These are phyloP conservation scores for Eurytemora carolleeae DNA, from an alignment of 1,140 invertebrate species.

Conservation along the genomic window DNA sequence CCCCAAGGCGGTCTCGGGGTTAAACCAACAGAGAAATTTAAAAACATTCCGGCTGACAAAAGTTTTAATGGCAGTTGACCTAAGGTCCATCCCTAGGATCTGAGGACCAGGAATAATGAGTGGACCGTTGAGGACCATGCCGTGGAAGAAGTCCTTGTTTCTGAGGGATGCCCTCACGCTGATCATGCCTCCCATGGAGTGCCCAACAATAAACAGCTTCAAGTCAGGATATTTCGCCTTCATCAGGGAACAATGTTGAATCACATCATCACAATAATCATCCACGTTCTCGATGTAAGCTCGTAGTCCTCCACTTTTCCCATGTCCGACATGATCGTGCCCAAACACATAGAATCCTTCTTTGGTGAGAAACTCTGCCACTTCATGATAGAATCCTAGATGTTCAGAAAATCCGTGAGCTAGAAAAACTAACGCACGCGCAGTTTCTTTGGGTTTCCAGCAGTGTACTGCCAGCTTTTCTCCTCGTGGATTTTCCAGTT, in stretches of 20 bases:
- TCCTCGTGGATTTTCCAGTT: background rate
- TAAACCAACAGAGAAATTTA: background rate
- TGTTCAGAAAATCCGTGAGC: conserved; percentile 12
- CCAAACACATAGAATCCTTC: background rate
- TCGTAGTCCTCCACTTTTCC: background rate
- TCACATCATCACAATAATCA: background rate
- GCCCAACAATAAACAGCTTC: background rate
- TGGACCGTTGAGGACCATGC: background rate
- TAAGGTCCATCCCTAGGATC: background rate
- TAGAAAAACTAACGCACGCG: conserved; percentile 3
- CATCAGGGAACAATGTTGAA: background rate
- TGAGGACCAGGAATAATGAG: background rate
- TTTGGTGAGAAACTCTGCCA: background rate
- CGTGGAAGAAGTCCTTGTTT: no score
- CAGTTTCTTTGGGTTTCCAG: background rate
- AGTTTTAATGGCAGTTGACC: background rate
- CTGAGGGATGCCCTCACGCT: no score
- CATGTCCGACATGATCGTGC: conserved; percentile 6
- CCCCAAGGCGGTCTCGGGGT: no score
- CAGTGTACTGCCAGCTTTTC: background rate
- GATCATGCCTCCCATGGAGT: background rate
- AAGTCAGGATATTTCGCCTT: background rate
- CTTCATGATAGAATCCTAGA: background rate
- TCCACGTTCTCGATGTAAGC: background rate
- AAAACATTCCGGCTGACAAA: background rate